phyloP scores from a whole-genome alignment of 2,113 vertebrate species.

The Conger conger region DNA sequence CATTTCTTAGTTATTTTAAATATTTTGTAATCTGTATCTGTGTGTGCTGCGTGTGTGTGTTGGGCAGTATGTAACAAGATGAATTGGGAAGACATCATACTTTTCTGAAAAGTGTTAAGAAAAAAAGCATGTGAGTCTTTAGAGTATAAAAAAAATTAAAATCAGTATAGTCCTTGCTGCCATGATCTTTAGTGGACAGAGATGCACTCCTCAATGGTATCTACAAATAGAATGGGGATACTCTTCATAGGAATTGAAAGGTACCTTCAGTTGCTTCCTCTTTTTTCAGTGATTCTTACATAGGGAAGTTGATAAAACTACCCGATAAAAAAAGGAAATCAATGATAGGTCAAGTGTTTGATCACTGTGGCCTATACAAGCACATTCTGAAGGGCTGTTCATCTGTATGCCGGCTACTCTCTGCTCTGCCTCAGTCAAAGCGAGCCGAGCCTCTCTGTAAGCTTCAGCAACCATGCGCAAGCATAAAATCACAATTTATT shows the following conservation, averaged over 20 bases:
- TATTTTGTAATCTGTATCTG: no score
- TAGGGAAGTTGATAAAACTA: not conserved
- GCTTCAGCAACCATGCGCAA: conserved; percentile 65
- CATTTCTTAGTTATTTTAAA: no score
- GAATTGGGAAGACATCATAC: no score
- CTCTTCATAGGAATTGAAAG: not conserved
- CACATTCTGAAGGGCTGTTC: not conserved
- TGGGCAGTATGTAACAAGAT: no score
- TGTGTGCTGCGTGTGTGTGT: no score
- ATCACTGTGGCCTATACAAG: not conserved
- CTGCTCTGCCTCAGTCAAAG: conserved; percentile 42
- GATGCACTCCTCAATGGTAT: not conserved
- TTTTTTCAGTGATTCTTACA: not conserved
- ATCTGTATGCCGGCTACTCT: conserved; percentile 44
- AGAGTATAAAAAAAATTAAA: not conserved
- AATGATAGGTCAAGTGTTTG: not conserved
- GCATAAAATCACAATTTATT: conserved; percentile 72
- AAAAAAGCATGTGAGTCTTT: no score
- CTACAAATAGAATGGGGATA: not conserved
- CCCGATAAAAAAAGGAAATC: conserved; percentile 10
- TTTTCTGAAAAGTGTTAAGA: no score
- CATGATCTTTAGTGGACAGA: not conserved
- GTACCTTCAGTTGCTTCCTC: no score
- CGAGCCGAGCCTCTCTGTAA: conserved; percentile 52
- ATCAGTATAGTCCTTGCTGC: not conserved